Evolutionary conservation across 2,888 invertebrate species (phyloP).

Genomic region (Eristalis arbustorum): DNA sequence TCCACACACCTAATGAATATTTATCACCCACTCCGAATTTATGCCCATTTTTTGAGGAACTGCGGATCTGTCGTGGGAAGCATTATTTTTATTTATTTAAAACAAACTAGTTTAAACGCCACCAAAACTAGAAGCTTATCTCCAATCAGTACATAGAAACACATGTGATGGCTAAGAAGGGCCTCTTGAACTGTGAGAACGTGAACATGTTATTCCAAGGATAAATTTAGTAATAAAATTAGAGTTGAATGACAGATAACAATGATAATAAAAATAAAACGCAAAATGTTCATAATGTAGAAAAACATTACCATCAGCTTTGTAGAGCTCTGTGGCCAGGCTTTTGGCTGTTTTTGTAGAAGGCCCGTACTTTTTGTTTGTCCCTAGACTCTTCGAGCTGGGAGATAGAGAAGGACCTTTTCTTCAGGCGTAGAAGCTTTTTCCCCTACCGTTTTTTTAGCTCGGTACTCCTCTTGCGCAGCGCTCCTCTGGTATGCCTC

Average conservation of each 20-base stretch:
- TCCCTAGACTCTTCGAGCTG: too few species aligned
- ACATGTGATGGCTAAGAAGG: neutral
- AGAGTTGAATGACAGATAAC: neutral
- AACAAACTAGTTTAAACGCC: neutral
- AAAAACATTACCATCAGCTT: too few species aligned
- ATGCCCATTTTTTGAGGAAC: neutral
- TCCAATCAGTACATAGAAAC: neutral
- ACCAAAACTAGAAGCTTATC: neutral
- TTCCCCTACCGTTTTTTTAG: too few species aligned
- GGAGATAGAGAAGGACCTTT: too few species aligned
- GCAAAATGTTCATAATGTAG: neutral
- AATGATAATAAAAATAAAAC: neutral
- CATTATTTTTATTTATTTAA: neutral
- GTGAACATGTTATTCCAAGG: neutral
- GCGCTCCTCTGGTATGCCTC: too few species aligned
- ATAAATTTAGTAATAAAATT: neutral
- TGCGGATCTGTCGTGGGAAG: neutral
- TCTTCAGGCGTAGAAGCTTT: too few species aligned
- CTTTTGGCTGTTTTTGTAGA: too few species aligned
- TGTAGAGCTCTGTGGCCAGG: too few species aligned
- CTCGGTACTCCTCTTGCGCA: too few species aligned
- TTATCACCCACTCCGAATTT: neutral
- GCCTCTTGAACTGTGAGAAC: neutral
- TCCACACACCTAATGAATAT: neutral
- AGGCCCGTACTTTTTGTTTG: too few species aligned